Evolutionary conservation across 2,888 invertebrate genomes (phyloP).

Genomic region (Eupithecia dodoneata): DNA sequence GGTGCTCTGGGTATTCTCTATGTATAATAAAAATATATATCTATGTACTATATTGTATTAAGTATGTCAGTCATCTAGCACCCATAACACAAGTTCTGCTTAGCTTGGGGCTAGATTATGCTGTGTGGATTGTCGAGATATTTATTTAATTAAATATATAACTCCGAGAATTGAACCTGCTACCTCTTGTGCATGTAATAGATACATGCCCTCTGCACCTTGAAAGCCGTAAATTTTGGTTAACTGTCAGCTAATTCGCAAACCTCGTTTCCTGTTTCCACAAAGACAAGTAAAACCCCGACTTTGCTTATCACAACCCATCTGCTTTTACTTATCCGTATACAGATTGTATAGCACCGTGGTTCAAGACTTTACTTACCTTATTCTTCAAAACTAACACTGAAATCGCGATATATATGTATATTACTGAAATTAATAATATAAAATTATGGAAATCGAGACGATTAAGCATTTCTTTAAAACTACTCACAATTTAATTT

Average conservation of each 20-base stretch:
- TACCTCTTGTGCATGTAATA: not conserved
- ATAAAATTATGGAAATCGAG: too few relatives aligned
- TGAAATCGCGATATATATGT: not conserved
- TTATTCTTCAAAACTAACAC: not conserved
- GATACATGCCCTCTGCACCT: not conserved
- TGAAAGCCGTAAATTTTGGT: not conserved
- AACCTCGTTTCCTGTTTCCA: slow-evolving; percentile 7
- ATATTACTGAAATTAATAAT: too few relatives aligned
- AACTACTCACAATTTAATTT: not conserved
- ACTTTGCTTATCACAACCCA: slow-evolving; percentile 28
- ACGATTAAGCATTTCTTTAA: not conserved
- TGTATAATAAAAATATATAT: too few relatives aligned
- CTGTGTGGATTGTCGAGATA: too few relatives aligned
- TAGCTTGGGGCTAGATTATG: too few relatives aligned
- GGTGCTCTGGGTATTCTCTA: too few relatives aligned
- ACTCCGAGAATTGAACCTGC: not conserved
- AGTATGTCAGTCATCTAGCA: too few relatives aligned
- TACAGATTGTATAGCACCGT: not conserved
- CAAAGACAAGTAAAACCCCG: slow-evolving; percentile 10
- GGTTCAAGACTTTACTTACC: not conserved
- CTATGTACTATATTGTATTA: too few relatives aligned
- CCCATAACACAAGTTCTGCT: too few relatives aligned
- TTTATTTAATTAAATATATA: not conserved
- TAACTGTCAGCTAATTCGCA: slow-evolving; percentile 4
- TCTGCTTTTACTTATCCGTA: not conserved